A percentile compares a stretch with the other conserved stretches of the same genome.
Conservation (phyloP, 2,113 vertebrate species). For the Chaetops frenatus region DNA sequence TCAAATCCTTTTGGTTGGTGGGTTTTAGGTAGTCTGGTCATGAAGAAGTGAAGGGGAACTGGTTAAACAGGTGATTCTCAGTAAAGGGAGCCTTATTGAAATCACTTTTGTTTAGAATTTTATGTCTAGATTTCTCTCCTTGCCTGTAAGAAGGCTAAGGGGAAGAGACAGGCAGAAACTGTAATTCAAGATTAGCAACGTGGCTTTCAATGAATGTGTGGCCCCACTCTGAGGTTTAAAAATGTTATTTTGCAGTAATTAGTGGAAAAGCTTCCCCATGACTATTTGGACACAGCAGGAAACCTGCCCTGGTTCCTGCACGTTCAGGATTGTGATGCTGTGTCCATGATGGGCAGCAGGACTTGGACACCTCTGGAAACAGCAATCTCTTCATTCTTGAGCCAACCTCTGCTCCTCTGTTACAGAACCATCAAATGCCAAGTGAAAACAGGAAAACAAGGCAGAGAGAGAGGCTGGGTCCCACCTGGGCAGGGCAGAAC, state of each 20-base stretch:
- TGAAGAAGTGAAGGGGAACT: not conserved
- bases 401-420: not conserved
- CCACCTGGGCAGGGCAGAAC: not conserved
- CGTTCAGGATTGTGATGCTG: not conserved
- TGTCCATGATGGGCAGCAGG: not conserved
- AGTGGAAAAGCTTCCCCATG: not conserved
- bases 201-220: not conserved
- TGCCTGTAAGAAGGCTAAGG: not conserved
- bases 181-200: not conserved
- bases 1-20: not conserved
- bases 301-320: not conserved
- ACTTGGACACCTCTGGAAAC: not conserved
- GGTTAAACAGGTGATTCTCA: not conserved
- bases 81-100: not conserved
- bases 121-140: not conserved
- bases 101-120: not conserved
- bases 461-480: not conserved
- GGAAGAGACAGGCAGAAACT: not conserved
- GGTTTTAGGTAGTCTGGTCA: not conserved
- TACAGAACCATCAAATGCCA: not conserved
- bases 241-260: not conserved
- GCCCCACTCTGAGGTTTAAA: not conserved
- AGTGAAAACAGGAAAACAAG: not conserved
- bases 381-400: not conserved
- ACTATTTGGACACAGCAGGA: not conserved